Evolutionary conservation across 2,113 vertebrate species (phyloP).

Genomic region (Phainopepla nitens): DNA sequence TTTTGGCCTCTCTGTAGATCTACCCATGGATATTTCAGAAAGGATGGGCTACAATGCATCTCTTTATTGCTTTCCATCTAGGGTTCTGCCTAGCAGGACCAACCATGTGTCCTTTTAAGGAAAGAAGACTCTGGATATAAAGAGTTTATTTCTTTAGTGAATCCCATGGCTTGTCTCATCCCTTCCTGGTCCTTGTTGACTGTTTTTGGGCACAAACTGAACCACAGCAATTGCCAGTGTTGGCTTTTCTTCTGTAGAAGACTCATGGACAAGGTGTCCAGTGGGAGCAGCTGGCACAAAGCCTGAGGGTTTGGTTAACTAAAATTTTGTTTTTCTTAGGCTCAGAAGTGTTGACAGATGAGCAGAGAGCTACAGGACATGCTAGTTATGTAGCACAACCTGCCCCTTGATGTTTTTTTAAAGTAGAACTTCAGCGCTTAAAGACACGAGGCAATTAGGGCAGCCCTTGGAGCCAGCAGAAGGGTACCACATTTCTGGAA

Average conservation of each 20-base stretch:
- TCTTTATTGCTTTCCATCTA: neutral
- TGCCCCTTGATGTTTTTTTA: neutral
- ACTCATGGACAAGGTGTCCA: neutral
- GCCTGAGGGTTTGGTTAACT: neutral
- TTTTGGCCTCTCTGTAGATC: neutral
- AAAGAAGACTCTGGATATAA: neutral
- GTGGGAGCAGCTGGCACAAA: neutral
- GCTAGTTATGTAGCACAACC: neutral
- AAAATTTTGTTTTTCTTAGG: neutral
- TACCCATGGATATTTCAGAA: neutral
- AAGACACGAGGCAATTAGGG: neutral
- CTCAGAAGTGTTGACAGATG: neutral
- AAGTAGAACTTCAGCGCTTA: neutral
- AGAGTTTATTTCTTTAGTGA: neutral
- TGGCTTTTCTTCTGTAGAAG: neutral
- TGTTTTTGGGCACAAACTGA: neutral
- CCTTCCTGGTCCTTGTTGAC: neutral
- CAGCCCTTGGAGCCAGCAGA: neutral
- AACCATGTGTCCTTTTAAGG: neutral
- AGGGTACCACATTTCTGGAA: neutral
- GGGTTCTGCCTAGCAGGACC: neutral
- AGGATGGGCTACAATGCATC: neutral
- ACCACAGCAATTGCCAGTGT: neutral
- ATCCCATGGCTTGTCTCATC: neutral
- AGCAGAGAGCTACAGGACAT: neutral